Conservation (phyloP, 30 jellyfish, hydroid and myxozoan species). For the Pseudorhiza aurosa region DNA sequence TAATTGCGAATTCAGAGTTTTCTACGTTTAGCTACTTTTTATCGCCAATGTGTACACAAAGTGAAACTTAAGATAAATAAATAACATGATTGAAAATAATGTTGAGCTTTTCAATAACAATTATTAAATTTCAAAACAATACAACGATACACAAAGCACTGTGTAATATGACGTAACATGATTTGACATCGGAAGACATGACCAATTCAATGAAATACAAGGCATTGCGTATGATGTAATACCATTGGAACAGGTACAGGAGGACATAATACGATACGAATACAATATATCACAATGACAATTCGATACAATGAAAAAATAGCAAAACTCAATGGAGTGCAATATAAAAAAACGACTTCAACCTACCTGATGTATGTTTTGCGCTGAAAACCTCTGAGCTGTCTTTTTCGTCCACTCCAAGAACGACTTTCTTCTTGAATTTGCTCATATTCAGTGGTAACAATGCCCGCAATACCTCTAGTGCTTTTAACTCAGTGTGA, state of each 20-base stretch:
- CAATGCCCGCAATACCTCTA: constrained; percentile 66
- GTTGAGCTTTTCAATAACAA: too few species aligned
- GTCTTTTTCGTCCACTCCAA: constrained; percentile 71
- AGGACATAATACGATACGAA: neutral
- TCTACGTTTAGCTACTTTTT: too few species aligned
- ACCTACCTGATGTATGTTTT: constrained; percentile 45
- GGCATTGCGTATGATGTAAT: too few species aligned
- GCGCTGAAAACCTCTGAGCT: constrained; percentile 37
- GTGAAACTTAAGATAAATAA: too few species aligned
- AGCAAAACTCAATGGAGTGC: too few species aligned
- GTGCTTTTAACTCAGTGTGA: constrained; percentile 48
- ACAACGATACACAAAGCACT: neutral
- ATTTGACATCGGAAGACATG: too few species aligned
- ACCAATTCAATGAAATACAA: neutral
- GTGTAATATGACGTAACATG: too few species aligned
- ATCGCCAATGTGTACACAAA: too few species aligned
- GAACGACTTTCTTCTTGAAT: constrained; percentile 50
- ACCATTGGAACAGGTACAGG: too few species aligned
- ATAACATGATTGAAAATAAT: too few species aligned
- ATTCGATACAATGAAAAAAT: neutral
- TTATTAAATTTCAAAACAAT: neutral
- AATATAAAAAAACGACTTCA: too few species aligned
- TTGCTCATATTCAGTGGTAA: constrained; percentile 45
- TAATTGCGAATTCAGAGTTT: too few species aligned
- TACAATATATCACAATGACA: neutral